Evolutionary conservation across 2,888 invertebrate genomes (phyloP), one percentile per base, ranked within the genome.

Genomic region (Tanytarsus gracilentus): DNA sequence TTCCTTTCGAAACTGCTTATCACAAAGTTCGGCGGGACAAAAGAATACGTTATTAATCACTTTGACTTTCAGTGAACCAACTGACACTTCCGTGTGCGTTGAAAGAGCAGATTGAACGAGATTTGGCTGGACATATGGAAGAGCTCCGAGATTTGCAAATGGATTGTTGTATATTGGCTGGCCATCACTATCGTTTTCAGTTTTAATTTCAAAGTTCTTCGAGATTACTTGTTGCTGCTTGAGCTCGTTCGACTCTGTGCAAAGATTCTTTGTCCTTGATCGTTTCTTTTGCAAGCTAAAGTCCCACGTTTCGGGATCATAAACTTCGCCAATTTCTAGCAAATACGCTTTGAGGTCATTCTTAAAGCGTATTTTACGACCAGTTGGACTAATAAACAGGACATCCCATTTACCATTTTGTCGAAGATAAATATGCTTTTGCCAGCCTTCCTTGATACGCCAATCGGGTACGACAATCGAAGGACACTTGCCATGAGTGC

Each of bases 1-100:
- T 69, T 93, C 91, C 69, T 93, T 93, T 4, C 96, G 80, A 70
- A 94, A 96, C 66, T 85, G 87, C 73, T 96, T 96, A 55, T 79
- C 82, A 69, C 96, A 96, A 1, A 84, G 85, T 63, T 86, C 84
- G 51, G 87, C 84, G 0, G 90, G 90, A 69, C 91, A 92, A 29
- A 80, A 77, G 18, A 81, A 76, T 1, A 81, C 69, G 63, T 78
- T 86, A 56, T 87, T 84, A 52, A 86, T 80, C 64, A 86, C 78
- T 73, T 84, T 81, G 0, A 85, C 83, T 68, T 79, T 80, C 14
- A 79, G 65, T 0, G 80, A 78, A 7, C 79, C 80, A 59, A 81
- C 79, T 62, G 74, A 77, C n/a, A 78, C 78, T 40, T 52, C 40
- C 3, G 30, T 48, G 27, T 48, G 44, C 8, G n/a, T 21, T 30